phyloP scores from a whole-genome alignment of 2,113 vertebrate genomes.

The Melanerpes formicivorus region DNA sequence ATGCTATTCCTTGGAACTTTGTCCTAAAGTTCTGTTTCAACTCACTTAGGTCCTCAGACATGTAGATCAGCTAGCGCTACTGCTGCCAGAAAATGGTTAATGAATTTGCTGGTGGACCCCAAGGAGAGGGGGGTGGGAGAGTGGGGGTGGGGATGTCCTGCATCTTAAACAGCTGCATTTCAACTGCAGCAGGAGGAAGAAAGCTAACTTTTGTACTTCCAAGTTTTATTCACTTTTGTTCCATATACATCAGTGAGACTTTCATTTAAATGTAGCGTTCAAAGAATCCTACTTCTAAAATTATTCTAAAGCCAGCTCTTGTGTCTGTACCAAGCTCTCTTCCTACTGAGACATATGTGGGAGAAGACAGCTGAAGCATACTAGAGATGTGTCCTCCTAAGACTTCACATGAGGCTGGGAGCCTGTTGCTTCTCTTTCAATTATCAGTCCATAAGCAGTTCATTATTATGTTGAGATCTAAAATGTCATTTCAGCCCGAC shows the following conservation, averaged over 20 bases:
- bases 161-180: slow-evolving; percentile 1
- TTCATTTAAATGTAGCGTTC: not conserved
- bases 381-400: not conserved
- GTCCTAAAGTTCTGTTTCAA: slow-evolving; percentile 43
- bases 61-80: not conserved
- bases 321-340: not conserved
- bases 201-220: not conserved
- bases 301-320: not conserved
- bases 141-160: not conserved
- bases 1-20: slow-evolving; percentile 15
- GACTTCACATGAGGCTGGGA: not conserved
- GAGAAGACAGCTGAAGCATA: slow-evolving; percentile 4
- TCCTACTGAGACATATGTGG: not conserved
- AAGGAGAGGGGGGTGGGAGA: not conserved
- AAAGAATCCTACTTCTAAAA: not conserved
- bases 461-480: not conserved
- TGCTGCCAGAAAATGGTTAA: slow-evolving; percentile 11
- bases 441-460: not conserved
- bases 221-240: not conserved
- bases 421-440: not conserved
- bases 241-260: fast-evolving
- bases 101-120: not conserved
- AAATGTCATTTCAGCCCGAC: not conserved
- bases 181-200: not conserved
- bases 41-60: slow-evolving; percentile 12